Percentiles rank a stretch among this genome's conserved stretches.
Conservation (phyloP, 2,888 invertebrate genomes). For the Caradrina clavipalpis region DNA sequence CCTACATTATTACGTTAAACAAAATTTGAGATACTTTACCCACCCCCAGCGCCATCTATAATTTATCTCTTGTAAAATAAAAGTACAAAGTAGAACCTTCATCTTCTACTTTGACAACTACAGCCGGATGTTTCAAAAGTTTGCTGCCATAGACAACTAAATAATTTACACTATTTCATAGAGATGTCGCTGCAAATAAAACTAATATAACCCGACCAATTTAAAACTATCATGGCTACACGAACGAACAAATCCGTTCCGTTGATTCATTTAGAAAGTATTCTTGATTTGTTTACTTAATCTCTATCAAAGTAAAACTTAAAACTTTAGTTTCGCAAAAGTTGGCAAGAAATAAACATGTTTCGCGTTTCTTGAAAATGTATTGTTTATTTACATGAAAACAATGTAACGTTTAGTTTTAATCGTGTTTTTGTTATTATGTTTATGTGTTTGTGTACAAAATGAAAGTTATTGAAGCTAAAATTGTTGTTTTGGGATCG, state of each 20-base stretch:
- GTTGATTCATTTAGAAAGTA: conserved; percentile 23
- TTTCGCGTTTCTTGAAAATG: conserved; percentile 35
- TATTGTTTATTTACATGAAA: conserved; percentile 56
- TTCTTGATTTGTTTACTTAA: conserved; percentile 35
- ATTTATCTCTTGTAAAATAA: too few relatives aligned
- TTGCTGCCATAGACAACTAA: not conserved
- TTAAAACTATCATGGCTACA: conserved; percentile 13
- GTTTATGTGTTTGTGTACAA: conserved; percentile 64
- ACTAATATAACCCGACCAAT: conserved; percentile 25
- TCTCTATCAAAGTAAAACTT: too few relatives aligned
- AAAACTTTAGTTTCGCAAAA: conserved; percentile 30
- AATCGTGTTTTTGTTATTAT: conserved; percentile 42
- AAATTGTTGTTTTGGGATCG: conserved; percentile 96
- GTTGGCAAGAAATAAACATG: conserved; percentile 29
- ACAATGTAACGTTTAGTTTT: conserved; percentile 63
- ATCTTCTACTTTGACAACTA: conserved; percentile 2
- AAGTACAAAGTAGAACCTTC: not conserved
- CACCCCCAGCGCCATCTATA: conserved; percentile 16
- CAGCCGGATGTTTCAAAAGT: not conserved
- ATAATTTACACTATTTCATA: not conserved
- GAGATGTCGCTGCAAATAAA: conserved; percentile 38
- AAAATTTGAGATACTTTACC: not conserved
- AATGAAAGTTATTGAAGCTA: conserved; percentile 95
- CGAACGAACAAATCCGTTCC: conserved; percentile 26
- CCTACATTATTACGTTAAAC: too few relatives aligned